A percentile compares a stretch with the other conserved stretches of the same genome.
Conservation (phyloP, 2,797 vertebrate species). For the Cyclura pinguis region DNA sequence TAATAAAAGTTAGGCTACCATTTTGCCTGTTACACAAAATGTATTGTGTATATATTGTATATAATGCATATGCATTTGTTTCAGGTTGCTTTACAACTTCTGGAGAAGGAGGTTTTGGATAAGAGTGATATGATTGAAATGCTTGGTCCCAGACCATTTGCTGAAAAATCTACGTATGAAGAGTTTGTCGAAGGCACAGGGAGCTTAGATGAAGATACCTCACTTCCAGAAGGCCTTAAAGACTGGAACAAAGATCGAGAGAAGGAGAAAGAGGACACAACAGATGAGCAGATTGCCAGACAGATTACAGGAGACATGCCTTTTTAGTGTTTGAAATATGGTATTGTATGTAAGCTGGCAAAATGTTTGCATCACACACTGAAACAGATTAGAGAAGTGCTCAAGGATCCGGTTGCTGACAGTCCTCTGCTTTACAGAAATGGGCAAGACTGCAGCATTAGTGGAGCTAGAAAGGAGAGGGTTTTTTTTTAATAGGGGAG, state of each 20-base stretch:
- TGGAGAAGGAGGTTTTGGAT: conserved; percentile 95
- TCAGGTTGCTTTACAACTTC: conserved; percentile 91
- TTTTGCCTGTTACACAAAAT: not conserved
- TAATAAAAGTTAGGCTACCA: not conserved
- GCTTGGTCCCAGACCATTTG: conserved; percentile 90
- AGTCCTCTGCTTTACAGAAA: conserved; percentile 62
- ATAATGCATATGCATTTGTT: conserved; percentile 43
- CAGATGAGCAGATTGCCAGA: conserved; percentile 84
- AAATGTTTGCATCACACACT: conserved; percentile 55
- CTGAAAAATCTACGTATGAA: conserved; percentile 95
- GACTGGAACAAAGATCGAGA: conserved; percentile 94
- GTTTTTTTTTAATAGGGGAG: conserved; percentile 5
- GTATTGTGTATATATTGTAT: not conserved
- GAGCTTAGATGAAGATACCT: conserved; percentile 92
- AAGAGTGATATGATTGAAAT: conserved; percentile 95
- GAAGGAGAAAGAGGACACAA: conserved; percentile 84
- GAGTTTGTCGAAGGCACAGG: conserved; percentile 97
- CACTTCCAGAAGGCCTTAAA: conserved; percentile 93
- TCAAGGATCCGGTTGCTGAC: conserved; percentile 49
- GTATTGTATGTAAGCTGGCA: conserved; percentile 26
- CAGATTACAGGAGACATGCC: conserved; percentile 86
- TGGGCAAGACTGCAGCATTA: conserved; percentile 60
- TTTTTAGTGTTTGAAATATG: conserved; percentile 77
- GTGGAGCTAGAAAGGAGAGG: conserved; percentile 43
- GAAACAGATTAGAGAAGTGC: conserved; percentile 46